Evolutionary conservation across 2,888 invertebrate species (phyloP), one percentile per base, ranked within the genome.

Genomic region (Stomorhina lunata): DNA sequence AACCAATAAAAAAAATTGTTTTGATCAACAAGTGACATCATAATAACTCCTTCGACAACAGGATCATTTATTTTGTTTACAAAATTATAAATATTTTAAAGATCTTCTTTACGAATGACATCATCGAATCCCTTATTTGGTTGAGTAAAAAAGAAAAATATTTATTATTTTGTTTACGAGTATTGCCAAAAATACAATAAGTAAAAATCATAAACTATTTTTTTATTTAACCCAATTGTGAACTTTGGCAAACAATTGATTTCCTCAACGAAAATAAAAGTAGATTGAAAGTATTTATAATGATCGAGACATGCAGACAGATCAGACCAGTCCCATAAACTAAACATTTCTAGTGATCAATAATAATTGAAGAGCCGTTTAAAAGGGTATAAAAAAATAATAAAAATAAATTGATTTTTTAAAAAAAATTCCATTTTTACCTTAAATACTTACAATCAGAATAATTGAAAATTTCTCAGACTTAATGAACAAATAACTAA

Each of bases 181-280:
- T 63, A 4, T 32, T 17, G 17, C 27, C 17, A 27, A 29, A 61
- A 63, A 43, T 7, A 7, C 34, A 40, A 10, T 10, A 15, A 48
- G 22, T 4, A 7, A n/a, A n/a, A 25, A 50, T 25, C 25, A 25
- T 4, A 22, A 48, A 29, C 55, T 32, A 12, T 22, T 59, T n/a
- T n/a, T 57, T 61, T 40, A 37, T 63, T 73, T 65, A 55, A 59
- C 71, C 71, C 48, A 55, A 55, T 73, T 63, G 2, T 73, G 73
- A 73, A 63, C 63, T 73, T 55, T 43, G 17, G 55, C 15, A 65
- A 50, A 63, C 20, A 37, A 73, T 55, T 53, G 40, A 73, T 53
- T 63, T 43, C 37, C 40, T 29, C 53, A 48, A 71, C 9, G 34
- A 34, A 68, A 55, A 55, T 32, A 25, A 3, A 43, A 43, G 17